Percentiles rank a stretch among this genome's conserved stretches.
phyloP scores from a whole-genome alignment of 2,888 invertebrate species.

The Nomada hirtipes region DNA sequence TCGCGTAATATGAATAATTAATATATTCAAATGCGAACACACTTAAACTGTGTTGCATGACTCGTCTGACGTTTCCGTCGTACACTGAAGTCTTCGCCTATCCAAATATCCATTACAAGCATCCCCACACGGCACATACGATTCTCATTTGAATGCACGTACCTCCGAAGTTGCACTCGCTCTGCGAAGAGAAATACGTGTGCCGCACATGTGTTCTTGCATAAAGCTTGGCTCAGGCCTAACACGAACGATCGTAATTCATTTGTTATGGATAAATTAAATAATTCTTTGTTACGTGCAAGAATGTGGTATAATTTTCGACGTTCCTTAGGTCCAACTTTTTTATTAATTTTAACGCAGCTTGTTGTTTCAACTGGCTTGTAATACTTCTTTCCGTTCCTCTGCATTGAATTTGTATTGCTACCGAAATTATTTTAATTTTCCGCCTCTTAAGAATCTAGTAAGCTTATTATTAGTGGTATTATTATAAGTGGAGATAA shows the following conservation, averaged over 20 bases:
- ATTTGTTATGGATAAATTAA: too few relatives aligned
- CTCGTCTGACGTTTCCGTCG: conserved; percentile 33
- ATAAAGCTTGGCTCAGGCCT: background rate
- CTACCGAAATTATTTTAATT: too few relatives aligned
- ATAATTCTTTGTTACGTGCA: too few relatives aligned
- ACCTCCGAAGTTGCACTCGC: background rate
- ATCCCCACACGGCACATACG: background rate
- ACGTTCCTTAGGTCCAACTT: too few relatives aligned
- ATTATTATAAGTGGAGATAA: too few relatives aligned
- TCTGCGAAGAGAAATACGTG: background rate
- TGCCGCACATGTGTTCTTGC: background rate
- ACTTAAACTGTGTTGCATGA: conserved; percentile 61
- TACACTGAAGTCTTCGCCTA: conserved; percentile 10
- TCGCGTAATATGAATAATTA: conserved; percentile 70
- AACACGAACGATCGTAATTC: background rate
- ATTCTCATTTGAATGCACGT: conserved; percentile 32
- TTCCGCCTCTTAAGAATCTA: too few relatives aligned
- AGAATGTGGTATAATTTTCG: too few relatives aligned
- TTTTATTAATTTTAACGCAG: too few relatives aligned
- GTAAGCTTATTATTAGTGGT: too few relatives aligned
- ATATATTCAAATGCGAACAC: conserved; percentile 69
- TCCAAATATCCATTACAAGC: conserved; percentile 53
- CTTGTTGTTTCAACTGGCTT: too few relatives aligned
- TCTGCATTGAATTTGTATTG: too few relatives aligned
- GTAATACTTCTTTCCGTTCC: too few relatives aligned